A percentile compares a stretch with the other conserved stretches of the same genome.
Conservation (phyloP, 2,888 invertebrate species). For the Nemurella pictetii region DNA sequence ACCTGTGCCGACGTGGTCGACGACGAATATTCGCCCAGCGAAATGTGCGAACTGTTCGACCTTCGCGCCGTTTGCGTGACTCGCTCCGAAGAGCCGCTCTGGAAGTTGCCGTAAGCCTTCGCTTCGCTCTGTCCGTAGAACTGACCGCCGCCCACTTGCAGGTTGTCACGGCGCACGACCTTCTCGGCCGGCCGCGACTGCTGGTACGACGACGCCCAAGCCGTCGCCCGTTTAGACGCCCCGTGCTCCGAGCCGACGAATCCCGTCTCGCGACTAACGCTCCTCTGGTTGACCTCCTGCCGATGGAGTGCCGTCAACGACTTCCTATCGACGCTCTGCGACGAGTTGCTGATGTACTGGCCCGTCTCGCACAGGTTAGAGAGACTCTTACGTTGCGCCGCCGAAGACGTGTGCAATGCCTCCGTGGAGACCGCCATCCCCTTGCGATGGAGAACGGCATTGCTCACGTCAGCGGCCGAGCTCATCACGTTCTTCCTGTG, state of each 20-base stretch:
- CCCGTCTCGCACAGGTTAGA: conserved; percentile 76
- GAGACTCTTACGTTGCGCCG: conserved; percentile 79
- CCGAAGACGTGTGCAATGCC: conserved; percentile 68
- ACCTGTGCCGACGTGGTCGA: conserved; percentile 56
- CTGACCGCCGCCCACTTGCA: conserved; percentile 65
- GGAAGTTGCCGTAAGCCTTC: conserved; percentile 66
- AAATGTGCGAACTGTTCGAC: conserved; percentile 75
- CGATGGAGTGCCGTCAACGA: conserved; percentile 80
- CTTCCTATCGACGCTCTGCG: conserved; percentile 70
- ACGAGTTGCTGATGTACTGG: conserved; percentile 66
- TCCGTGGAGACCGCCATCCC: conserved; percentile 69
- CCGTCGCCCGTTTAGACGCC: conserved; percentile 55
- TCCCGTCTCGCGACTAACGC: conserved; percentile 44
- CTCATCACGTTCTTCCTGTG: conserved; percentile 73
- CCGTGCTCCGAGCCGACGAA: conserved; percentile 56
- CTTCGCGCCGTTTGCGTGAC: conserved; percentile 59
- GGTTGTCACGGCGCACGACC: conserved; percentile 65
- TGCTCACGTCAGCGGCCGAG: conserved; percentile 72
- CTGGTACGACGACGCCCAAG: conserved; percentile 55
- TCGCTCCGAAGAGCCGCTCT: conserved; percentile 37
- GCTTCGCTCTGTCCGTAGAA: conserved; percentile 75
- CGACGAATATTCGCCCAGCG: conserved; percentile 62
- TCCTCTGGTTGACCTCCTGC: conserved; percentile 52
- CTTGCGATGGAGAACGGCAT: conserved; percentile 78
- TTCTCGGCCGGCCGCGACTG: conserved; percentile 65